Evolutionary conservation across 2,888 invertebrate genomes (phyloP), one percentile per base, ranked within the genome.

Genomic region (Catocala fraxini): DNA sequence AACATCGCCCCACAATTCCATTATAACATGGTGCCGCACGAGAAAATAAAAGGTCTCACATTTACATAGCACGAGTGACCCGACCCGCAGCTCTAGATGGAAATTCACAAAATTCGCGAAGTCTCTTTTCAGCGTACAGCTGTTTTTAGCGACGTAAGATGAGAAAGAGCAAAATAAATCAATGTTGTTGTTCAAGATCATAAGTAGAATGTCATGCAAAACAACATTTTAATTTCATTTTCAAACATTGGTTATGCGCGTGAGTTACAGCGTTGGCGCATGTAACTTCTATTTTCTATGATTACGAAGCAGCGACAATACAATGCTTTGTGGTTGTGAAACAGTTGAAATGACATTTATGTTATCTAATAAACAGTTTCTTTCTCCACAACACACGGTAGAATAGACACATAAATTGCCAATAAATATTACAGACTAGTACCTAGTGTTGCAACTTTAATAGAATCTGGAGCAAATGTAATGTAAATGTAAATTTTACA

Each of bases 51-150:
- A 89, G 74, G 85, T 87, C 83, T 84, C 76, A 81, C 83, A 90
- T 89, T 89, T 89, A 89, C 90, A 90, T 89, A 88, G 83, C 88
- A 84, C 85, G 83, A 87, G 81, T 83, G 85, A 84, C 82, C 78
- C 78, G 80, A 81, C 78, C 73, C 75, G 77, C 76, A 73, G 75
- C 69, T 75, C 75, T 65, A 69, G 74, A 74, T 77, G 71, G 80
- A 79, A 82, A 82, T 83, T 75, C 63, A 68, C 77, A 71, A 79
- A 79, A 80, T 77, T 84, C 81, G 71, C 73, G 75, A 73, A 81
- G 72, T 90, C 86, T 81, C 86, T 86, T 85, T 90, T 83, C 78
- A 82, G 72, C 83, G 55, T 70, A 73, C 71, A 73, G 73, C 63
- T 71, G 65, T 65, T 66, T 70, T 65, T 71, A 70, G 63, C 69